Base-by-base conservation (phyloP, 2,113 vertebrate species). In the Semnornis frantzii region DNA sequence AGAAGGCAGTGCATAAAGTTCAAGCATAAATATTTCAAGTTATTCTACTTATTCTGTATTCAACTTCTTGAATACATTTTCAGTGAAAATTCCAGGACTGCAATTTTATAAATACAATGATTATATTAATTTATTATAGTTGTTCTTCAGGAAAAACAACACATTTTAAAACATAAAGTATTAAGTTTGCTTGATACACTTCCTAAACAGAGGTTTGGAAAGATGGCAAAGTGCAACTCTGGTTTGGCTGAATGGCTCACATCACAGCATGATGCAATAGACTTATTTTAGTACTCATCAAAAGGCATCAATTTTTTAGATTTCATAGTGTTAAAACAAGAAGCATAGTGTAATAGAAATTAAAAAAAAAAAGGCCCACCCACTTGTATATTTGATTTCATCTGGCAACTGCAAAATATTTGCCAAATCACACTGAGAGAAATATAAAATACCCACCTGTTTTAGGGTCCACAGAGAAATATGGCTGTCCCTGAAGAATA, bases 401-500 rank as follows among this genome's bases (percentile, higher is more conserved):
- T 23, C 19, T 64, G 63, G 24, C 8, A 70, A 42, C 18, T 57
- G 17, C 27, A 46, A 90, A 4, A 7, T 48, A 44, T 72, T 66
- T 30, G 3, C 13, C 25, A 69, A 82, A 37, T 20, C 8, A 11
- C 31, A 65, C 14, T 5, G n/a, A 50, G 13, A 72, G 18, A 80
- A 76, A 82, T 21, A 27, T 37, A 62, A 52, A 50, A 28, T 46
- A 76, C 96, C 10, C 48, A 99, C 99, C 99, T 98, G 99, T 99
- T 98, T 99, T 99, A 64, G 99, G 99, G 93, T 99, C 99, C 65
- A 99, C 98, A 4, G 99, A 99, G 97, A 99, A 99, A 97, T 99
- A 99, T 80, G 99, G 99, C 94, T 99, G 99, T 96, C 99, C 99
- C 95, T 99, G 98, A 66, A 99, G 98, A 95, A 99, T 99, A 76